Evolutionary conservation across 1,140 invertebrate genomes (phyloP).

Genomic region (Tigriopus japonicus): DNA sequence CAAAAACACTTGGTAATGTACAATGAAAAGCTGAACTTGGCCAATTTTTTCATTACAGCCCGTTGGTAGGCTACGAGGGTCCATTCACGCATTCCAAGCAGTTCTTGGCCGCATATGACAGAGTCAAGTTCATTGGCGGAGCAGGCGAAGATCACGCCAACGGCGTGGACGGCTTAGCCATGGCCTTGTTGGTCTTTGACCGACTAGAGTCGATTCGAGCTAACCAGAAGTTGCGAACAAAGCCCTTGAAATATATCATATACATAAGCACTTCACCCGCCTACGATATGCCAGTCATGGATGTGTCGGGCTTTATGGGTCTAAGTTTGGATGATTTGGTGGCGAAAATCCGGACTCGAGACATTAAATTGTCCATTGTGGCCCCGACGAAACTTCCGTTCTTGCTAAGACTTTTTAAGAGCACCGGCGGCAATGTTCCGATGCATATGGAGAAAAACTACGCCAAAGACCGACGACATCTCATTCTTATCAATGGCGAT

Average conservation of each 20-base stretch:
- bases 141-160: constrained; percentile 69
- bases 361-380: constrained; percentile 65
- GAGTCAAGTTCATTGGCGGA: constrained; percentile 61
- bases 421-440: background rate
- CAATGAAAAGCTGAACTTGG: too few relatives aligned
- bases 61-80: constrained; percentile 30
- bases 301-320: constrained; percentile 40
- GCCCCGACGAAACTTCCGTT: constrained; percentile 70
- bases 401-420: constrained; percentile 32
- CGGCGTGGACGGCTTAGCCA: constrained; percentile 71
- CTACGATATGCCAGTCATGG: constrained; percentile 64
- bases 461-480: too few relatives aligned
- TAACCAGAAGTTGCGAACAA: constrained; percentile 25
- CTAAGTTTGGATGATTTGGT: constrained; percentile 54
- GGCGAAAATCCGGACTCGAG: constrained; percentile 45
- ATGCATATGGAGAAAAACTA: too few relatives aligned
- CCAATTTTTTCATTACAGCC: background rate
- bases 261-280: constrained; percentile 82
- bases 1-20: too few relatives aligned
- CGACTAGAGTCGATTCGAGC: constrained; percentile 50
- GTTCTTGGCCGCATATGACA: constrained; percentile 51
- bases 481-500: too few relatives aligned
- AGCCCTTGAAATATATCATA: constrained; percentile 54
- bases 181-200: constrained; percentile 66
- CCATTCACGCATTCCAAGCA: constrained; percentile 59